phyloP scores from a whole-genome alignment of 1,140 invertebrate genomes.

The Portunus trituberculatus region DNA sequence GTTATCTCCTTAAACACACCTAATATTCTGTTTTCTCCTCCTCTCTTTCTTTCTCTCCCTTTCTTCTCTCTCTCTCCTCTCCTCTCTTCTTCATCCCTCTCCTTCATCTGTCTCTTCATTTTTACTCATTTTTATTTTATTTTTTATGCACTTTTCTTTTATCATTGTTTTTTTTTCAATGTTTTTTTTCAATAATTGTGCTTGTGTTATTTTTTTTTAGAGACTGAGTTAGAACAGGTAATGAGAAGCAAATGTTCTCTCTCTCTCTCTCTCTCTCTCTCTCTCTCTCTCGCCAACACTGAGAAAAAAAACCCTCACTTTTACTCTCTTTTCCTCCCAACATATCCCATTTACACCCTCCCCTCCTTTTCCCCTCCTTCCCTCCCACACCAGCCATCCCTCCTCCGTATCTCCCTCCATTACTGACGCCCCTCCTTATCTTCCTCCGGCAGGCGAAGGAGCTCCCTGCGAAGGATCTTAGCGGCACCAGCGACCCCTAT shows the following conservation, averaged over 20 bases:
- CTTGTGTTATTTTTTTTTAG: no score
- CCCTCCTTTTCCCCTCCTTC: background rate
- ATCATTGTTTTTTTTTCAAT: no score
- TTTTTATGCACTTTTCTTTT: background rate
- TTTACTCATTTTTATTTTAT: background rate
- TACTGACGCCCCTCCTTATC: background rate
- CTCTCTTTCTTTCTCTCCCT: background rate
- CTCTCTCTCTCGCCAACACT: no score
- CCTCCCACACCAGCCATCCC: background rate
- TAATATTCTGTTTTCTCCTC: background rate
- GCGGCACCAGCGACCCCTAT: slow-evolving; percentile 96
- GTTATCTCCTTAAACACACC: no score
- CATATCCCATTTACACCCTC: background rate
- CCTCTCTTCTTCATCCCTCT: no score
- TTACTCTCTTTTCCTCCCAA: no score
- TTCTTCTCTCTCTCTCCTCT: no score
- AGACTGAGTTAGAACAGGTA: no score
- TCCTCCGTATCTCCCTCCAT: background rate
- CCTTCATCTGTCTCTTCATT: background rate
- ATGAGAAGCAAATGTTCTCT: no score
- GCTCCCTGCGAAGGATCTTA: slow-evolving; percentile 95
- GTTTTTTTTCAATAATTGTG: no score
- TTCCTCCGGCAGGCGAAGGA: slow-evolving; percentile 81
- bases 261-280: no score
- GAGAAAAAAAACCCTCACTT: no score